phyloP scores from a whole-genome alignment of 2,888 invertebrate species.

The Pollenia amentaria region DNA sequence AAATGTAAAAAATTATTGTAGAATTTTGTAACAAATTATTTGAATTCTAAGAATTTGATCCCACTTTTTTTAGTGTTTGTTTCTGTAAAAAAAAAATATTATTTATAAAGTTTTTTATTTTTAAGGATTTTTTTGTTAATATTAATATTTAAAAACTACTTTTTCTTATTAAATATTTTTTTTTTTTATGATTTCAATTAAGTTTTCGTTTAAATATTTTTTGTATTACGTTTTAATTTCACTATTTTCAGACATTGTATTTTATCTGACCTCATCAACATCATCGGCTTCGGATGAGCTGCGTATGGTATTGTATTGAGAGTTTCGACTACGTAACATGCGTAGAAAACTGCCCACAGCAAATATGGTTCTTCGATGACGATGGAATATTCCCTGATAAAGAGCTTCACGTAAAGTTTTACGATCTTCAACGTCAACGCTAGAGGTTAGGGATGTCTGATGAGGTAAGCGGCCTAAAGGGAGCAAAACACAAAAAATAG shows the following conservation, averaged over 20 bases:
- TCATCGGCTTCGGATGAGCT: constrained; percentile 85
- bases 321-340: constrained; percentile 90
- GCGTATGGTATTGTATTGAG: constrained; percentile 91
- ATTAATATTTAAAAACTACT: neutral
- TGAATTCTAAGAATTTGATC: constrained; percentile 72
- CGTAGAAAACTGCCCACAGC: constrained; percentile 90
- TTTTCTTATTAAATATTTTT: constrained; percentile 18
- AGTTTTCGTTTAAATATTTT: constrained; percentile 3
- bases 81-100: constrained; percentile 16
- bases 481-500: constrained; percentile 44
- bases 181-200: neutral
- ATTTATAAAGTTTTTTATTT: neutral
- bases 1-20: constrained; percentile 43
- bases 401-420: constrained; percentile 89
- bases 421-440: constrained; percentile 88
- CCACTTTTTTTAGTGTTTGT: constrained; percentile 43
- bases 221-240: constrained; percentile 44
- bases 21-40: constrained; percentile 39
- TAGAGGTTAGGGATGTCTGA: constrained; percentile 87
- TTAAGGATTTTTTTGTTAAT: constrained; percentile 1
- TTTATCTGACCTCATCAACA: constrained; percentile 84
- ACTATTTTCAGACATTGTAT: constrained; percentile 69
- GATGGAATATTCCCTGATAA: constrained; percentile 91
- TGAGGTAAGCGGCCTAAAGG: constrained; percentile 86
- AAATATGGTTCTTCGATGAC: constrained; percentile 90